Percentiles rank a stretch among this genome's conserved stretches.
These are phyloP conservation scores for Psammodynastes pulverulentus DNA, from an alignment of 2,113 vertebrate species.

Conservation along the genomic window DNA sequence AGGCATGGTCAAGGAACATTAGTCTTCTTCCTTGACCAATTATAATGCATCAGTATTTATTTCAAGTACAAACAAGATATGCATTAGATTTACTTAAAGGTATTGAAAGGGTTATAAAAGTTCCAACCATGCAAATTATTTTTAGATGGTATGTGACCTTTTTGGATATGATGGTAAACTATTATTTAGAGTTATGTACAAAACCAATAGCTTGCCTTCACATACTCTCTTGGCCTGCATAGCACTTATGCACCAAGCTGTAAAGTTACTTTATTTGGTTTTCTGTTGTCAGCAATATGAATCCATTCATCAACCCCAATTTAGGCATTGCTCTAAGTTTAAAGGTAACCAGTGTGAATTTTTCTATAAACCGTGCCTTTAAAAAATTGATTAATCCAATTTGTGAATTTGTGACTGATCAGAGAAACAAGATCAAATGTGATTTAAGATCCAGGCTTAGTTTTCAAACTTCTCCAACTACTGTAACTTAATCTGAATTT, in stretches of 20 bases:
- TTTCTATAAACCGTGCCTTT: neutral
- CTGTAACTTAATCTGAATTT: neutral
- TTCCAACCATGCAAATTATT: neutral
- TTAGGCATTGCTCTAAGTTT: neutral
- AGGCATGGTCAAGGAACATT: slow-evolving; percentile 60
- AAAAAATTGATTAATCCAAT: neutral
- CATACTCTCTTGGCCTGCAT: neutral
- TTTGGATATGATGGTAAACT: neutral
- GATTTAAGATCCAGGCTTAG: neutral
- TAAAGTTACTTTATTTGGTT: neutral
- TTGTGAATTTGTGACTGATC: neutral
- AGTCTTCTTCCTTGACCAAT: slow-evolving; percentile 35
- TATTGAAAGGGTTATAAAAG: slow-evolving; percentile 5
- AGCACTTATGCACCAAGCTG: neutral
- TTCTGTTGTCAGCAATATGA: neutral
- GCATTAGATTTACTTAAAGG: slow-evolving; percentile 19
- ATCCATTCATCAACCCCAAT: neutral
- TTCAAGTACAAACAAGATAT: slow-evolving; percentile 37
- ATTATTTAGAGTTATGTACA: neutral
- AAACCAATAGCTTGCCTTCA: neutral
- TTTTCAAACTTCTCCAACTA: neutral
- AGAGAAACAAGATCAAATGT: neutral
- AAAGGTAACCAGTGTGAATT: neutral
- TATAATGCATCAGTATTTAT: slow-evolving; percentile 36
- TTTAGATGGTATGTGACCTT: neutral